Evolutionary conservation across 2,113 vertebrate genomes (phyloP), one percentile per base, ranked within the genome.

Genomic region (Anarhynchus alexandrinus): DNA sequence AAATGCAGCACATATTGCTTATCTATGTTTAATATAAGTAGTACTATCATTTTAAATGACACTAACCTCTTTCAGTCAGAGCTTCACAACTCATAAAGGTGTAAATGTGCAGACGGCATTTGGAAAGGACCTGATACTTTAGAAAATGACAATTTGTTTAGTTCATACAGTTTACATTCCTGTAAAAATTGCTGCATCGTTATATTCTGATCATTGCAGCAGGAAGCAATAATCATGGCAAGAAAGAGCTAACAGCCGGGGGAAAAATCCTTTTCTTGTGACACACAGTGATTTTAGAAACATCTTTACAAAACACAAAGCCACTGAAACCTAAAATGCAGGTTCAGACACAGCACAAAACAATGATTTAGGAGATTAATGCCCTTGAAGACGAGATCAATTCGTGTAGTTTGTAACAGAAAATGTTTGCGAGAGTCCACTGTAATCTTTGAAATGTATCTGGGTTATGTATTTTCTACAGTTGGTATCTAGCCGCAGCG

Each of bases 171-270:
- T 76, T 94, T 72, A 57, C 25, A 23, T 67, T 52, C 80, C 69
- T 91, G 86, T 67, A 72, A 82, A 91, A 93, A 85, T 58, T 94
- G 58, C 77, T 62, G 52, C 58, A 73, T 71, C 1, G 0, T 87
- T 94, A 85, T 82, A 82, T 87, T 87, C 21, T 90, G 74, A 90
- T 93, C 20, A 1, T 55, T 96, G 74, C 74, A 95, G 55, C 47
- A 94, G 71, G 57, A 94, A 90, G 79, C 43, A 92, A 96, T 87
- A 88, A 74, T 86, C 71, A 70, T 8, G 36, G 52, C 66, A 95
- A 94, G 90, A 86, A 83, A 85, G 65, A 86, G 34, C 34, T 79
- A 95, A 88, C 43, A 89, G 66, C 36, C 4, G 0, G 2, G 45
- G 66, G 34, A 58, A 86, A 95, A 94, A 78, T 58, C 61, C 15